A percentile compares a stretch with the other conserved stretches of the same genome.
Evolutionary conservation across 2,888 invertebrate species (phyloP).

Genomic region (Nomada fucata): DNA sequence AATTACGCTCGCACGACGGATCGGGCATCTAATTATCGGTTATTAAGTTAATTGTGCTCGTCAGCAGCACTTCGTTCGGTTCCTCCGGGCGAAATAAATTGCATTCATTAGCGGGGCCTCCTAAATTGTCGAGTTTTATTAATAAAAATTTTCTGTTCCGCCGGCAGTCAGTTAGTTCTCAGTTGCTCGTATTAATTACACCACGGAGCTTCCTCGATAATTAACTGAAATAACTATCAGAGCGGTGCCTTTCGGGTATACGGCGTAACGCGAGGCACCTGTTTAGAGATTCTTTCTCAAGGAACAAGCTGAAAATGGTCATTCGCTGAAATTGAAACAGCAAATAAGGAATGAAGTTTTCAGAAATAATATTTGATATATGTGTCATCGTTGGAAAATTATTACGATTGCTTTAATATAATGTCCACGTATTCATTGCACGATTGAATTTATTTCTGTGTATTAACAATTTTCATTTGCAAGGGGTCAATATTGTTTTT

Average conservation of each 20-base stretch:
- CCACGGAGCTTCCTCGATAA: background rate
- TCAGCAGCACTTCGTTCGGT: constrained; percentile 15
- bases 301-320: background rate
- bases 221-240: background rate
- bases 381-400: too few species aligned
- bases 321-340: too few species aligned
- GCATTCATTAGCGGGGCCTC: constrained; percentile 35
- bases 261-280: too few species aligned
- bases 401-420: too few species aligned
- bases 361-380: too few species aligned
- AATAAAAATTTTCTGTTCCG: constrained; percentile 15
- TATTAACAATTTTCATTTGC: too few species aligned
- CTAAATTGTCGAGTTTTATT: constrained; percentile 45
- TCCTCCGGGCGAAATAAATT: constrained; percentile 22
- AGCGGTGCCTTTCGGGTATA: background rate
- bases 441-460: too few species aligned
- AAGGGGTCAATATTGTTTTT: too few species aligned
- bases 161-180: constrained; percentile 23
- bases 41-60: constrained; percentile 29
- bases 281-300: background rate
- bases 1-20: constrained; percentile 11
- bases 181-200: constrained; percentile 16
- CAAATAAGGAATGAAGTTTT: too few species aligned
- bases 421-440: too few species aligned
- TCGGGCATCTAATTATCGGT: constrained; percentile 40